Percentiles rank a stretch among this genome's conserved stretches.
Conservation (phyloP, 2,797 vertebrate genomes). For the Aulostomus chinensis region DNA sequence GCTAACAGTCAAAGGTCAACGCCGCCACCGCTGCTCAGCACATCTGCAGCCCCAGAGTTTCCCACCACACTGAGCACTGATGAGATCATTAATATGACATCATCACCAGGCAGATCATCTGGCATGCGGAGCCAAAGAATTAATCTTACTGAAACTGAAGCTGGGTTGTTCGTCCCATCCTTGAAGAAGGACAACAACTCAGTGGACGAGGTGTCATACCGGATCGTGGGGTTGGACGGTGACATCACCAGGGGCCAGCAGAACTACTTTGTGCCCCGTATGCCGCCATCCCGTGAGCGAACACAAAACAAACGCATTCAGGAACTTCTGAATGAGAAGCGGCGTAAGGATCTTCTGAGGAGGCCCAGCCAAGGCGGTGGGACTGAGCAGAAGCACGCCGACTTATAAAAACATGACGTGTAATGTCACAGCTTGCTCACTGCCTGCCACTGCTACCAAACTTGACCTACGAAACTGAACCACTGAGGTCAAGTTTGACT, state of each 20-base stretch:
- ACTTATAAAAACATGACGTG: conserved; percentile 2
- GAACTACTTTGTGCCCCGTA: conserved; percentile 82
- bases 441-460: conserved; percentile 11
- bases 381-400: conserved; percentile 7
- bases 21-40: fast-evolving
- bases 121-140: background rate
- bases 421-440: conserved; percentile 13
- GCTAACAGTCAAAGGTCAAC: background rate
- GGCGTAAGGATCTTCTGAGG: conserved; percentile 69
- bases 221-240: conserved; percentile 75
- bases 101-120: conserved; percentile 2
- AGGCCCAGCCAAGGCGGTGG: conserved; percentile 23
- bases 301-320: conserved; percentile 95
- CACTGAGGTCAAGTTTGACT: no score
- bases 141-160: background rate
- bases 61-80: conserved; percentile 5
- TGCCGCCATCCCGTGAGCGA: conserved; percentile 79
- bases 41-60: conserved; percentile 2
- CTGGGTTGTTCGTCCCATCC: conserved; percentile 16
- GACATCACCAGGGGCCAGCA: conserved; percentile 81
- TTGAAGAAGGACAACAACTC: conserved; percentile 83
- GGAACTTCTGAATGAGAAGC: conserved; percentile 89
- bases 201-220: conserved; percentile 82
- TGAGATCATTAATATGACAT: conserved; percentile 1
- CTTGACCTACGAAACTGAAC: conserved; percentile 14